A percentile compares a stretch with the other conserved stretches of the same genome.
These are phyloP conservation scores for Didymodactylos carnosus DNA, from an alignment of 2,888 invertebrate genomes.

Conservation along the genomic window DNA sequence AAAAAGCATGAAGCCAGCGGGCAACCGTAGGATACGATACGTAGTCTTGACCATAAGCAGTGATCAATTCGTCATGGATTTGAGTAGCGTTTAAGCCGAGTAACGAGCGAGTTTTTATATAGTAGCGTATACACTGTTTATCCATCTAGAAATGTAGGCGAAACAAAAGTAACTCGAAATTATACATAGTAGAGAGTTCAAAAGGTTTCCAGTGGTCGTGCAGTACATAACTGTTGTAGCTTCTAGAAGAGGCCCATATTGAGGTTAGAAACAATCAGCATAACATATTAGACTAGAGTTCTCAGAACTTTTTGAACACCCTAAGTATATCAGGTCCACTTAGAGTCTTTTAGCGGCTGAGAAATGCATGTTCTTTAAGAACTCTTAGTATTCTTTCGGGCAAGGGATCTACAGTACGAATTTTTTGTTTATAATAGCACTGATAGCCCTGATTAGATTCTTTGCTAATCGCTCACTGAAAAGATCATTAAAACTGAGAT, in stretches of 20 bases:
- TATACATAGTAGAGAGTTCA: too few relatives aligned
- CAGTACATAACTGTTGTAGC: background rate
- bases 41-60: background rate
- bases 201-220: background rate
- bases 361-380: too few relatives aligned
- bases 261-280: background rate
- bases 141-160: background rate
- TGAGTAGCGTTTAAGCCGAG: background rate
- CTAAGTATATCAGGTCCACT: too few relatives aligned
- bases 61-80: background rate
- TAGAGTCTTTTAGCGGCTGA: too few relatives aligned
- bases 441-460: too few relatives aligned
- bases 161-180: background rate
- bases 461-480: too few relatives aligned
- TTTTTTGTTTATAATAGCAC: too few relatives aligned
- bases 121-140: background rate
- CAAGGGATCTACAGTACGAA: too few relatives aligned
- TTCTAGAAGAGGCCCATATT: background rate
- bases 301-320: background rate
- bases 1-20: background rate
- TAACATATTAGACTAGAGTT: background rate
- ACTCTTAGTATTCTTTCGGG: too few relatives aligned
- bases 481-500: too few relatives aligned
- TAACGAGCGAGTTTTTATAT: background rate
- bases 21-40: background rate